Base-by-base conservation (phyloP, 2,888 invertebrate genomes). In the Leptura quadrifasciata region DNA sequence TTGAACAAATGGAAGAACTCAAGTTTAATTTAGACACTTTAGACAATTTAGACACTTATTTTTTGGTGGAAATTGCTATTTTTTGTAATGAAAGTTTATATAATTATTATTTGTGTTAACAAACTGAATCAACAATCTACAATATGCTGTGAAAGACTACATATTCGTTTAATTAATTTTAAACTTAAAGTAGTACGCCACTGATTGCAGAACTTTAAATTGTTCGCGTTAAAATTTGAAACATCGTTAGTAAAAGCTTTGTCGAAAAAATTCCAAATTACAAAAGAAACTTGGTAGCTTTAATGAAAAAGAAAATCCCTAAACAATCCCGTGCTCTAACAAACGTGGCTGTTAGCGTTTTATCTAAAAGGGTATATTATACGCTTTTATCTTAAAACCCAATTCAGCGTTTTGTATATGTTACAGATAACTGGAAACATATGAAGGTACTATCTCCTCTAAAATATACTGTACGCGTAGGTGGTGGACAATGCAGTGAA, bases 361-460 rank as follows among this genome's bases (percentile, higher is more conserved):
- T 61, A 61, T 61, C 61, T 61, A 10, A 61, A 31, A 35, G 31
- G 61, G 35, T 61, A 61, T 61, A 61, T 61, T 61, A 60, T 60
- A 27, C 61, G 61, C 61, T 61, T 35, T 61, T 61, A 61, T 61
- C 61, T 61, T 35, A 31, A 61, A 61, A 61, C 18, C 27, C 21
- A 61, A 61, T 61, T 17, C 18, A 60, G 21, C 17, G 35, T 61
- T 61, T 61, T 61, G 35, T 61, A 24, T 61, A 27, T 27, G 27
- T 27, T 60, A 60, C 60, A 60, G 60, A 27, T 60, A 61, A 27
- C 31, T 61, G 35, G 15, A 24, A 24, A 61, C 35, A 35, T 61
- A 27, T 61, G 31, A 18, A 61, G 61, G 61, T 61, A 60, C 9
- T 61, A 31, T 61, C 61, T 27, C 31, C 18, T 4, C 47, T 47